Conservation (phyloP, 2,797 vertebrate genomes). For the Pogoniulus pusillus region DNA sequence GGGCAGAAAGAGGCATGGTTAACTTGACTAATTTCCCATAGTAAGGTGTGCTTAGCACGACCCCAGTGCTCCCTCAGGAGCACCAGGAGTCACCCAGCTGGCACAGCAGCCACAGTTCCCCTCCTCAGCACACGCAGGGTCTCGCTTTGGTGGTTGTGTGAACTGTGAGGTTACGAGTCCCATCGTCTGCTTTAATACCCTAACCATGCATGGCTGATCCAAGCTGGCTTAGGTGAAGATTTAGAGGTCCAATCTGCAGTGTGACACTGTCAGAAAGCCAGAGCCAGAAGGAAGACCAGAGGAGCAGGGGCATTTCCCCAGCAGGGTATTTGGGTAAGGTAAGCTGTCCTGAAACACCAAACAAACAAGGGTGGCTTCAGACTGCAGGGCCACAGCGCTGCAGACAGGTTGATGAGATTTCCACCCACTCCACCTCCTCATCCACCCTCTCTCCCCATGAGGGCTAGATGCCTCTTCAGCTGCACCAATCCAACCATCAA, state of each 20-base stretch:
- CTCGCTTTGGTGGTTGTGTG: rapidly evolving
- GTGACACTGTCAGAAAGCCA: not conserved
- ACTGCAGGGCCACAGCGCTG: not conserved
- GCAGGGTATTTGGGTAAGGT: rapidly evolving
- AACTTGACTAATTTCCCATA: no score
- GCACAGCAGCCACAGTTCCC: not conserved
- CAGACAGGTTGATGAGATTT: not conserved
- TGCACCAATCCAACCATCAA: not conserved
- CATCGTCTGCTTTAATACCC: not conserved
- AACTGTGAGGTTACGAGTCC: not conserved
- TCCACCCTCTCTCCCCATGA: rapidly evolving
- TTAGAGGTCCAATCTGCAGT: not conserved
- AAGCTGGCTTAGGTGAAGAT: not conserved
- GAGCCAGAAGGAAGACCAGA: not conserved
- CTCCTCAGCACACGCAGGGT: not conserved
- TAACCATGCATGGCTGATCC: rapidly evolving
- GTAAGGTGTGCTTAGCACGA: rapidly evolving
- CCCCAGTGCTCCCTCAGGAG: not conserved
- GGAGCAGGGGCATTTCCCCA: not conserved
- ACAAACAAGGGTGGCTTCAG: not conserved
- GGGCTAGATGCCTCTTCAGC: not conserved
- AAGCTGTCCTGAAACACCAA: no score
- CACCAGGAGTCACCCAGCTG: rapidly evolving
- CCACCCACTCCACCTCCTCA: not conserved
- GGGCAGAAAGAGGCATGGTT: not conserved